Evolutionary conservation across 2,888 invertebrate species (phyloP).

Genomic region (Thyatira batis): DNA sequence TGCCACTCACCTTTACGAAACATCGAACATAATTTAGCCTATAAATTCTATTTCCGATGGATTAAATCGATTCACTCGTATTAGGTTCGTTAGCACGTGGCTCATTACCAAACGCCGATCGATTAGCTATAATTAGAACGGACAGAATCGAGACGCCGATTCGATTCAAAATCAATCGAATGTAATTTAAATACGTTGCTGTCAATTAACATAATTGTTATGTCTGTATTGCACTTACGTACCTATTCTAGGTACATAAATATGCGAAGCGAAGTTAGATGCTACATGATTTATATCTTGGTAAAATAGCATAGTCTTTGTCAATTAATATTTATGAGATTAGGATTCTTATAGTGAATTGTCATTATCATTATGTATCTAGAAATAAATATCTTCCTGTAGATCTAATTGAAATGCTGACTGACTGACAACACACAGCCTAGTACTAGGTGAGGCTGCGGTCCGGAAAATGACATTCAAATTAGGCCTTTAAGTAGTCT

Average conservation of each 20-base stretch:
- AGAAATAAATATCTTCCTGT: not conserved
- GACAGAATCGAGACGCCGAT: slow-evolving; percentile 3
- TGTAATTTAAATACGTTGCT: not conserved
- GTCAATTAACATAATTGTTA: not conserved
- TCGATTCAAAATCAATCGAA: slow-evolving; percentile 1
- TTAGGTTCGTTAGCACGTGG: slow-evolving; percentile 2
- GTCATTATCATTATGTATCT: not conserved
- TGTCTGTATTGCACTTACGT: not conserved
- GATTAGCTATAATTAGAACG: slow-evolving; percentile 5
- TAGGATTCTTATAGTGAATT: not conserved
- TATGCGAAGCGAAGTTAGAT: not conserved
- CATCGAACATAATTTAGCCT: not conserved
- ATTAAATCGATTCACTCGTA: not conserved
- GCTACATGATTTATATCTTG: not conserved
- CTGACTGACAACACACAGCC: too few species aligned
- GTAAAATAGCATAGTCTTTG: not conserved
- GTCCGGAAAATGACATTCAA: too few species aligned
- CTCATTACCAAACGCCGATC: not conserved
- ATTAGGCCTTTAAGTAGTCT: too few species aligned
- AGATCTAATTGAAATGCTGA: too few species aligned
- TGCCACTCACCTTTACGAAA: not conserved
- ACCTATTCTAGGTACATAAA: not conserved
- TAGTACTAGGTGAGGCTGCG: too few species aligned
- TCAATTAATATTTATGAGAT: not conserved
- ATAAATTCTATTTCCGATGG: not conserved